Evolutionary conservation across 2,113 vertebrate species (phyloP), one percentile per base, ranked within the genome.

Genomic region (Chionis minor): DNA sequence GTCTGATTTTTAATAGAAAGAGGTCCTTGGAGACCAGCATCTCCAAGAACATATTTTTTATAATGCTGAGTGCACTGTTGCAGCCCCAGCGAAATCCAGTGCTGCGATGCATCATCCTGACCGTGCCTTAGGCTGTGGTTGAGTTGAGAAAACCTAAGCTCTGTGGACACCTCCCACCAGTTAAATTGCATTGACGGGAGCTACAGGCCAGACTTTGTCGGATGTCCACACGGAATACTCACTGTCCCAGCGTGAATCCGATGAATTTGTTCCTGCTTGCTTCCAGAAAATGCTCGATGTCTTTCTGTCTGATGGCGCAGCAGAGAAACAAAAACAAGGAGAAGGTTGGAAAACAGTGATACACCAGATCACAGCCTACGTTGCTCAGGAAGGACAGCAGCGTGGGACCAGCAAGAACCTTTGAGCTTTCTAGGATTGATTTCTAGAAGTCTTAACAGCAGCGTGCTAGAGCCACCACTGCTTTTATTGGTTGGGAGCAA

Each of bases 211-310:
- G n/a, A 5, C 38, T 42, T 4, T 6, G 33, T 7, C 1, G 65
- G 62, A 9, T 32, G 3, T 11, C 6, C 35, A 44, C 21, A 21
- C 3, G 2, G 4, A 44, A 69, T 63, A 99, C 99, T 98, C 97
- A 99, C 99, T 98, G 99, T 77, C 99, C 99, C 91, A 99, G 97
- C 3, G 99, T 99, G 91, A 99, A 99, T 44, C 99, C 99, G 10
- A 99, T 99, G 98, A 99, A 99, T 94, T 99, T 99, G 98, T 99
- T 99, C 80, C 99, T 98, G 95, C 99, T 99, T 3, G 98, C 99
- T 94, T 99, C 99, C 77, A 99, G 98, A 96, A 99, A 99, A 74
- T 99, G 98, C 93, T 99, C 99, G 4, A 99, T 99, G 97, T 99
- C 99, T 59, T 99, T 99, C 98, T 99, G 99, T 94, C 99, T 99